These are phyloP conservation scores for Ursus arctos DNA, from an alignment of 2,113 vertebrate species.

Conservation along the genomic window DNA sequence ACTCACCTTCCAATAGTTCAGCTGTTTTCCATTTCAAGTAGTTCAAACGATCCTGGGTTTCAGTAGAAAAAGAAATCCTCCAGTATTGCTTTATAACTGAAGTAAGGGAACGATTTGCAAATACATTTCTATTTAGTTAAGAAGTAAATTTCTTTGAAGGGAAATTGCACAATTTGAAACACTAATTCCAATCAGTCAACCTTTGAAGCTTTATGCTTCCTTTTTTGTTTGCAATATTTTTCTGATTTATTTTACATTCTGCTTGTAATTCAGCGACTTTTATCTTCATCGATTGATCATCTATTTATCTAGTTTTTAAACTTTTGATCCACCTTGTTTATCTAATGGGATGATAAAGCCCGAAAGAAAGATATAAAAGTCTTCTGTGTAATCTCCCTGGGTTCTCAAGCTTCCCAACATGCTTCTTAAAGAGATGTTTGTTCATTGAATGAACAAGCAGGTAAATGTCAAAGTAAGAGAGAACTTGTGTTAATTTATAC, in stretches of 20 bases:
- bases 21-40: neutral
- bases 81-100: no score
- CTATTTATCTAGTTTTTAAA: no score
- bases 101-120: neutral
- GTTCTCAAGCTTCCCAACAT: neutral
- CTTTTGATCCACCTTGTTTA: neutral
- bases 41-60: accelerated
- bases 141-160: neutral
- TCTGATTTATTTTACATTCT: neutral
- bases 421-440: neutral
- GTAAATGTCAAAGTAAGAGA: neutral
- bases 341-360: neutral
- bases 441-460: neutral
- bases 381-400: no score
- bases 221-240: no score
- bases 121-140: neutral
- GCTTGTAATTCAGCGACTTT: no score
- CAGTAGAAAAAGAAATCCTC: neutral
- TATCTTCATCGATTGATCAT: neutral
- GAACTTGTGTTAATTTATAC: neutral
- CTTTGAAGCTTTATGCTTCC: neutral
- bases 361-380: neutral
- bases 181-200: neutral
- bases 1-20: no score
- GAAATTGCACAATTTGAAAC: neutral